Evolutionary conservation across 2,113 vertebrate genomes (phyloP).

Genomic region (Ranitomeya variabilis): DNA sequence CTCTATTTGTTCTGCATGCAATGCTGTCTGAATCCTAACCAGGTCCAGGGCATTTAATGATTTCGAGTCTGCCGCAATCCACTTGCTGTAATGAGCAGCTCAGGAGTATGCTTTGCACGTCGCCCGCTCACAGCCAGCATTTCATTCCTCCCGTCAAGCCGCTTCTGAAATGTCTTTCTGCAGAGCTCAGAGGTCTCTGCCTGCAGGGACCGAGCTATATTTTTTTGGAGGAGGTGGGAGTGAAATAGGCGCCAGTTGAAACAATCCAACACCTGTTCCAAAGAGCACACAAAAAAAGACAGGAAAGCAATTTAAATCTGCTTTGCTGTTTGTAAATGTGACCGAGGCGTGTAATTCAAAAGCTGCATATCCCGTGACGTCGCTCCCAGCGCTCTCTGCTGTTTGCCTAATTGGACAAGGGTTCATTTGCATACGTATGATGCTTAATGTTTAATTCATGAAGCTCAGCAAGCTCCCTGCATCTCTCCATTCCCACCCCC

Average conservation of each 20-base stretch:
- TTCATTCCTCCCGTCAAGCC: constrained; percentile 35
- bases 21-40: constrained; percentile 44
- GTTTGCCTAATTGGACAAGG: constrained; percentile 57
- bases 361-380: constrained; percentile 54
- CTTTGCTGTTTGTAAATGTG: constrained; percentile 54
- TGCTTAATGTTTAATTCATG: constrained; percentile 53
- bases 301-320: constrained; percentile 57
- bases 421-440: constrained; percentile 53
- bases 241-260: constrained; percentile 52
- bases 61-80: constrained; percentile 28
- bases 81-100: constrained; percentile 51
- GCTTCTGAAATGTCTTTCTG: constrained; percentile 46
- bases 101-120: constrained; percentile 49
- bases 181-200: constrained; percentile 41
- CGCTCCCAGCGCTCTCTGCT: constrained; percentile 51
- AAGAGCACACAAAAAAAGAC: constrained; percentile 45
- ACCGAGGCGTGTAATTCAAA: constrained; percentile 52
- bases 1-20: constrained; percentile 51
- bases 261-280: constrained; percentile 56
- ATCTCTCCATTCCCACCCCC: constrained; percentile 43
- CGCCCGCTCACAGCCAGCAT: constrained; percentile 33
- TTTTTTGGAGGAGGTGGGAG: constrained; percentile 42
- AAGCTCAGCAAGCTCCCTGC: constrained; percentile 47
- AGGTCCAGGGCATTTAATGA: constrained; percentile 37
- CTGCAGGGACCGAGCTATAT: constrained; percentile 34